Conservation (phyloP, 2,888 invertebrate genomes). For the Stratiomys singularior region DNA sequence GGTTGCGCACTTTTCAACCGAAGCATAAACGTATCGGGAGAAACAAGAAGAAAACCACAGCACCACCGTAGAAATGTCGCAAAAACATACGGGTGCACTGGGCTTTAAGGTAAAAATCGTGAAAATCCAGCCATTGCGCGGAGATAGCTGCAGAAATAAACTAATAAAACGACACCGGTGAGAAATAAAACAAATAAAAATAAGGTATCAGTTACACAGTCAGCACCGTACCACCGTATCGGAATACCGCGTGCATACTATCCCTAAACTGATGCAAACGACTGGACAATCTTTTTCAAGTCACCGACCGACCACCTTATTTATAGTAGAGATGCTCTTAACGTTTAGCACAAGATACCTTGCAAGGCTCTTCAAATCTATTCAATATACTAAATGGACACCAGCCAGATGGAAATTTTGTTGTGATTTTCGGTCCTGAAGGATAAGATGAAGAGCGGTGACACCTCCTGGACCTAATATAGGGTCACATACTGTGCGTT, state of each 20-base stretch:
- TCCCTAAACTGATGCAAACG: conserved; percentile 50
- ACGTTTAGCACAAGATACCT: conserved; percentile 24
- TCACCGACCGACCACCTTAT: conserved; percentile 48
- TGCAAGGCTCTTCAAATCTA: conserved; percentile 35
- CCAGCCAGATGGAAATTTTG: not conserved
- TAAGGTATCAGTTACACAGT: conserved; percentile 41
- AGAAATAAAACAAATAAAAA: conserved; percentile 30
- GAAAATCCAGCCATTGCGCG: conserved; percentile 43
- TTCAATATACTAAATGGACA: not conserved
- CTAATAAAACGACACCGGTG: conserved; percentile 26
- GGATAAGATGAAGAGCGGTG: not conserved
- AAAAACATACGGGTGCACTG: conserved; percentile 49
- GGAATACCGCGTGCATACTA: conserved; percentile 4
- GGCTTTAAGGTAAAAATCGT: conserved; percentile 51
- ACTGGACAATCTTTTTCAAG: conserved; percentile 50
- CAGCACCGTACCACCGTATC: conserved; percentile 31
- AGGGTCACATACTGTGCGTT: too few relatives aligned
- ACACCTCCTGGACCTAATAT: not conserved
- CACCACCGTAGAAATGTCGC: conserved; percentile 49
- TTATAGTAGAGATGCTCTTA: conserved; percentile 25
- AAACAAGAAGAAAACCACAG: conserved; percentile 31
- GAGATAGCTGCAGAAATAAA: conserved; percentile 36
- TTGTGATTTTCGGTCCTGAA: not conserved
- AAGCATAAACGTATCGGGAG: conserved; percentile 43
- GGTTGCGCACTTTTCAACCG: conserved; percentile 42